Conservation (phyloP, 2,113 vertebrate species). For the Mus pahari region DNA sequence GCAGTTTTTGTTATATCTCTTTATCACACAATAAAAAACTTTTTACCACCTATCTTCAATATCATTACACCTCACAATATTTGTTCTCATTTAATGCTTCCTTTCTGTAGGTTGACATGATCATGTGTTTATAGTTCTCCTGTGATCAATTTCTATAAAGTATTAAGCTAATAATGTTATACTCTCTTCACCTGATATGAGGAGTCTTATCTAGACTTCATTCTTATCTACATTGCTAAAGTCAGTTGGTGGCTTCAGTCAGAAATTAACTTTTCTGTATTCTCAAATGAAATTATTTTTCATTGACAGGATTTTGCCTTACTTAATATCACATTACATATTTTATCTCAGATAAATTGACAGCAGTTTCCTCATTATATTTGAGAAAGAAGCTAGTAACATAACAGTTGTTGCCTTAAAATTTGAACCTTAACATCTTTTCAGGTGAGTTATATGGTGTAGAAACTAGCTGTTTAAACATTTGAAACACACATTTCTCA, state of each 20-base stretch:
- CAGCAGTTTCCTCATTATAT: not conserved
- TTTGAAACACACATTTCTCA: not conserved
- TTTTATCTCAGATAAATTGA: constrained; percentile 7
- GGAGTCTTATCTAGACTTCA: not conserved
- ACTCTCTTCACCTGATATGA: not conserved
- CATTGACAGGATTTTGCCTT: not conserved
- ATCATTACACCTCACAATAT: not conserved
- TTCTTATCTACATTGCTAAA: not conserved
- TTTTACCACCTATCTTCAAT: not conserved
- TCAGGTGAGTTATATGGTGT: not conserved
- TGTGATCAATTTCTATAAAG: not conserved
- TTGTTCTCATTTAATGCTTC: not conserved
- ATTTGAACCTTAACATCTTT: constrained; percentile 9
- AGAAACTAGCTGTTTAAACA: not conserved
- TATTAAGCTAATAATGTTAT: not conserved
- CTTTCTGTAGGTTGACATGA: not conserved
- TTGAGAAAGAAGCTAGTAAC: not conserved
- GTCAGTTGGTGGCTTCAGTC: not conserved
- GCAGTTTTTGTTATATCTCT: not conserved
- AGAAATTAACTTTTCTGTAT: constrained; percentile 30
- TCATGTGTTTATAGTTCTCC: not conserved
- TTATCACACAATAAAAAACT: not conserved
- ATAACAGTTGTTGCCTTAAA: not conserved
- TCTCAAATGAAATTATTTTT: constrained; percentile 37
- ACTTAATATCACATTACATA: constrained; percentile 12